Conservation (phyloP, 1,140 invertebrate genomes). For the Branchinecta lynchi region DNA sequence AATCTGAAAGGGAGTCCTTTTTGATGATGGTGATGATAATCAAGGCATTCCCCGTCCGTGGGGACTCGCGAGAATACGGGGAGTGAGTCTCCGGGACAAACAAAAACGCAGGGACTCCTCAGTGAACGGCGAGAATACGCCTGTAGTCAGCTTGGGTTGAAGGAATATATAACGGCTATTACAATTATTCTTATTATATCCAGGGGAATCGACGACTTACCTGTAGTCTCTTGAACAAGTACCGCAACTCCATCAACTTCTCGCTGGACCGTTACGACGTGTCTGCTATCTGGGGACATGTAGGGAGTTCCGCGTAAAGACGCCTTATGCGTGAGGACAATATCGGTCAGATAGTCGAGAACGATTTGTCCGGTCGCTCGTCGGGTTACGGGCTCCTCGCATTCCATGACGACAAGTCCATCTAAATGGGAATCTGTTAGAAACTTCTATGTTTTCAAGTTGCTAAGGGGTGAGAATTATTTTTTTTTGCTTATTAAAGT, state of each 20-base stretch:
- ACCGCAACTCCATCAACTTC: conserved; percentile 42
- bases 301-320: conserved; percentile 47
- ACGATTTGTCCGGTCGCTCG: conserved; percentile 49
- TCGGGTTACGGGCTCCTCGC: conserved; percentile 46
- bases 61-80: no score
- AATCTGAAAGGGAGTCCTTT: no score
- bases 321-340: conserved; percentile 46
- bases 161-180: no score
- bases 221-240: conserved; percentile 51
- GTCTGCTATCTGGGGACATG: conserved; percentile 53
- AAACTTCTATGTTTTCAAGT: not conserved
- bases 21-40: no score
- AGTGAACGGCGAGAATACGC: no score
- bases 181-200: no score
- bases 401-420: conserved; percentile 54
- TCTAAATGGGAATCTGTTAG: conserved; percentile 36
- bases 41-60: no score
- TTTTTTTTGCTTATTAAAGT: not conserved
- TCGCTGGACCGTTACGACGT: conserved; percentile 50
- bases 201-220: conserved; percentile 29
- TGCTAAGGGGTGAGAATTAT: not conserved
- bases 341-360: conserved; percentile 59
- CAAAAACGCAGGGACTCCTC: no score
- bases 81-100: no score
- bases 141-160: no score